Evolutionary conservation across 2,113 vertebrate species (phyloP).

Genomic region (Vimba vimba): DNA sequence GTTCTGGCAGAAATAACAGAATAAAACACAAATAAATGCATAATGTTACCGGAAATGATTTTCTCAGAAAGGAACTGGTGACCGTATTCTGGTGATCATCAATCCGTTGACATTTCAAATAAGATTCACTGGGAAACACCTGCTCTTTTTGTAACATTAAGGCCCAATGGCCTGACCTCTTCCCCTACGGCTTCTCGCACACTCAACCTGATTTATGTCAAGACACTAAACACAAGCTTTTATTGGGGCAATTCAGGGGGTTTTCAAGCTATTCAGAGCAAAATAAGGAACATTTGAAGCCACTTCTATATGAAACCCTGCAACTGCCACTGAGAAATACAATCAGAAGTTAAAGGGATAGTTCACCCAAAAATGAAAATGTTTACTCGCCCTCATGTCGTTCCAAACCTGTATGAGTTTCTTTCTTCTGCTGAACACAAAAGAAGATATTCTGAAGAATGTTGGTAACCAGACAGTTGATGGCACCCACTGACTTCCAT

Average conservation of each 20-base stretch:
- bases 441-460: no score
- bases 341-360: neutral
- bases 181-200: neutral
- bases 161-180: neutral
- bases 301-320: neutral
- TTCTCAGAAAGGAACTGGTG: neutral
- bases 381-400: no score
- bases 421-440: no score
- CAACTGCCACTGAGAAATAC: neutral
- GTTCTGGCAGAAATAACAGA: neutral
- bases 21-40: neutral
- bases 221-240: conserved; percentile 7
- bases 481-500: no score
- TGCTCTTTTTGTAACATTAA: neutral
- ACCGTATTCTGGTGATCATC: neutral
- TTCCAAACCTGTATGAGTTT: no score
- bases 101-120: neutral
- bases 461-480: no score
- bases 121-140: neutral
- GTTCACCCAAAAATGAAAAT: no score
- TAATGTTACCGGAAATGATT: neutral
- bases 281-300: neutral
- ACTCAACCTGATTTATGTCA: conserved; percentile 8
- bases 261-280: conserved; percentile 3
- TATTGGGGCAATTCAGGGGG: neutral